These are phyloP conservation scores for Drosophila nr. medialis DNA, from an alignment of 2,888 invertebrate genomes.

Conservation along the genomic window DNA sequence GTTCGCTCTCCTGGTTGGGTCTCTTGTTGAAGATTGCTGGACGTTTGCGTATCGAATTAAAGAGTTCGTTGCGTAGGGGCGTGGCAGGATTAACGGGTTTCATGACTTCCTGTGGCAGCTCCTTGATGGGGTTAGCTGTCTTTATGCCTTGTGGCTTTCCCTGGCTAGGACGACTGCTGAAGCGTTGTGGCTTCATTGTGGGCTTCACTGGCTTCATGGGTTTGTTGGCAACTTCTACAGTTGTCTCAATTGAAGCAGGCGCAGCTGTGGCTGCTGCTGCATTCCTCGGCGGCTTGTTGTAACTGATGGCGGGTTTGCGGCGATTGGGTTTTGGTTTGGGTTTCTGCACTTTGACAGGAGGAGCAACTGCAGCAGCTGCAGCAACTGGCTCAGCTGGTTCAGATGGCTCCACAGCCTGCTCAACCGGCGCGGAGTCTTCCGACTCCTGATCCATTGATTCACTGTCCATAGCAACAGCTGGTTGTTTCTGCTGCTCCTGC, in stretches of 20 bases:
- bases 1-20: constrained; percentile 41
- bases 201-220: background rate
- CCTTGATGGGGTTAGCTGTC: constrained; percentile 65
- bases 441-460: constrained; percentile 28
- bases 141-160: constrained; percentile 37
- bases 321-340: constrained; percentile 74
- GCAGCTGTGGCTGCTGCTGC: constrained; percentile 68
- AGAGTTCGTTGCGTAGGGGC: constrained; percentile 73
- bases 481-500: constrained; percentile 60
- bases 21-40: constrained; percentile 73
- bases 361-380: constrained; percentile 6
- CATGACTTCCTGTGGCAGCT: constrained; percentile 52
- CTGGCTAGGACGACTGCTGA: constrained; percentile 32
- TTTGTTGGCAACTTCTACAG: constrained; percentile 7
- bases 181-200: constrained; percentile 2
- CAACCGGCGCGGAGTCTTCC: constrained; percentile 31
- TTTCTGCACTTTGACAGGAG: constrained; percentile 70
- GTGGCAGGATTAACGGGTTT: constrained; percentile 55
- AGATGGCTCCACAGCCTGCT: constrained; percentile 15
- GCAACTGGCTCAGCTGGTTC: background rate
- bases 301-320: constrained; percentile 68
- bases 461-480: constrained; percentile 22
- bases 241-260: constrained; percentile 23
- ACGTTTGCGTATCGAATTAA: constrained; percentile 79
- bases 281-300: constrained; percentile 74